These are phyloP conservation scores for Xiphophorus hellerii DNA, from an alignment of 2,113 vertebrate species.

Conservation along the genomic window DNA sequence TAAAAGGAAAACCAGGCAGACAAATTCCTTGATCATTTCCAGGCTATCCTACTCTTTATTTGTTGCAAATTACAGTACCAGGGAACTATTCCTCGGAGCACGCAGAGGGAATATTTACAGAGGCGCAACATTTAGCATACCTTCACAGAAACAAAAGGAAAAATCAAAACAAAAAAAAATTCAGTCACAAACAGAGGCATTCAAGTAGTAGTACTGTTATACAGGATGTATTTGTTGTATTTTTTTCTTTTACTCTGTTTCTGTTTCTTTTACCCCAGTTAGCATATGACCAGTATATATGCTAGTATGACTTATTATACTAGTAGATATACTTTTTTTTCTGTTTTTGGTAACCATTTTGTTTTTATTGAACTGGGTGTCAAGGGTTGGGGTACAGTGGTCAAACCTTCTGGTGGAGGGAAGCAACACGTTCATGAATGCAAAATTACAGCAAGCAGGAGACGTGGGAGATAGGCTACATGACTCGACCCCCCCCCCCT, in stretches of 20 bases:
- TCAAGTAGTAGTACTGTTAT: constrained; percentile 99
- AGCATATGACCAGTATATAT: constrained; percentile 62
- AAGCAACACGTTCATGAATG: constrained; percentile 68
- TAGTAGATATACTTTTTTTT: constrained; percentile 26
- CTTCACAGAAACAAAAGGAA: constrained; percentile 91
- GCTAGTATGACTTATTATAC: constrained; percentile 38
- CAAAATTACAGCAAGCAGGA: constrained; percentile 77
- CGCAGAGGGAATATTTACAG: constrained; percentile 96
- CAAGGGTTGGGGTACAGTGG: constrained; percentile 49
- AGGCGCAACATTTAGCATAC: constrained; percentile 96
- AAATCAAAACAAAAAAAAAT: constrained; percentile 86
- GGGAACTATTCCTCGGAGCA: constrained; percentile 99
- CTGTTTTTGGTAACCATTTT: constrained; percentile 80
- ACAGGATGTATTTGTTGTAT: constrained; percentile 90
- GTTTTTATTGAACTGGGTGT: constrained; percentile 79
- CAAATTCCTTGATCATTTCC: constrained; percentile 84
- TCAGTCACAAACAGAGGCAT: constrained; percentile 99
- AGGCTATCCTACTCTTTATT: constrained; percentile 99
- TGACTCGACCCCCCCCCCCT: constrained; percentile 76
- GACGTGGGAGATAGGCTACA: constrained; percentile 65
- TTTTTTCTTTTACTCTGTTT: constrained; percentile 70
- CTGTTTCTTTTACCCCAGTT: constrained; percentile 76
- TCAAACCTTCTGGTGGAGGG: constrained; percentile 60
- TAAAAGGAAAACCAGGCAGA: constrained; percentile 29
- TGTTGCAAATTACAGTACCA: constrained; percentile 99